Base-by-base conservation (phyloP, 2,113 vertebrate genomes). In the Sylvia atricapilla region DNA sequence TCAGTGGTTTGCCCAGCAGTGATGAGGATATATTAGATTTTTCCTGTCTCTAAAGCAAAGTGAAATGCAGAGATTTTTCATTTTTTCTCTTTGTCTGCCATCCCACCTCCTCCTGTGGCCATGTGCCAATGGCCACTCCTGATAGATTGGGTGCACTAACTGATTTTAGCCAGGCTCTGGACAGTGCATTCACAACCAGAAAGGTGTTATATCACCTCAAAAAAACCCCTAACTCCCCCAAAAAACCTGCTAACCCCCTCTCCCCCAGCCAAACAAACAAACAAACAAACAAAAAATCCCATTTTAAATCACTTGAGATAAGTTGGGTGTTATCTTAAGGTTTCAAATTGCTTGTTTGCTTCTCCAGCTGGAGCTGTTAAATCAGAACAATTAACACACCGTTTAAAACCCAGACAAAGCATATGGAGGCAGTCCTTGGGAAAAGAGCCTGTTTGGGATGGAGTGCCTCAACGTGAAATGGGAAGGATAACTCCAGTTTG, bases 351-450 rank as follows among this genome's bases (percentile, higher is more conserved):
- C 95, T 95, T 96, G 97, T 96, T 97, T 98, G 97, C 94, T 98
- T 87, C 96, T 97, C 96, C 97, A 98, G 97, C 97, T 98, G 97
- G 97, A 98, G 97, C 92, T 94, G 95, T 97, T 98, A 97, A 95
- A 97, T 98, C 96, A 96, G 96, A 97, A 97, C 97, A 97, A 97
- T 98, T 98, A 98, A 82, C 60, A 8, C 14, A 55, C 94, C 64
- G 52, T 95, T 97, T 96, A 88, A 96, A 97, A 77, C 39, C 35
- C 78, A 96, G 95, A 95, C 37, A 63, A 92, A 90, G 73, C 96
- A 77, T 93, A 92, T 95, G 97, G 97, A 73, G 82, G 47, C 15
- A 79, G 94, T 95, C 76, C 96, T 67, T n/a, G 94, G 90, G 92
- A 97, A 93, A 87, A 78, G 70, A 90, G 75, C 35, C 35, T 79